Evolutionary conservation across 2,888 invertebrate genomes (phyloP).

Genomic region (Podotricha telesiphe): DNA sequence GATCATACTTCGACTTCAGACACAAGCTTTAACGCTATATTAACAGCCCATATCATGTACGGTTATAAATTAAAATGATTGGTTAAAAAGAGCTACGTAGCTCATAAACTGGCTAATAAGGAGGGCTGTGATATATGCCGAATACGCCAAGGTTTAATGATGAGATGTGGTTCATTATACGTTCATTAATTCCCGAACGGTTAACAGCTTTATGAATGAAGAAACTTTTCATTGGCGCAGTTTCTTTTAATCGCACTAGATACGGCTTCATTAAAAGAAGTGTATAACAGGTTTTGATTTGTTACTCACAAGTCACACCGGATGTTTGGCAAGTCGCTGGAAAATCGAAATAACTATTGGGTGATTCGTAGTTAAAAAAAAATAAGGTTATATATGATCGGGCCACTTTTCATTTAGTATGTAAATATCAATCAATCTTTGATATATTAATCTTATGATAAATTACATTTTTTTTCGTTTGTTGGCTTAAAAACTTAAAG

Average conservation of each 20-base stretch:
- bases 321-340: constrained; percentile 41
- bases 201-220: constrained; percentile 44
- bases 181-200: constrained; percentile 39
- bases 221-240: constrained; percentile 37
- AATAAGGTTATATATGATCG: background rate
- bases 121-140: constrained; percentile 48
- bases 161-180: constrained; percentile 41
- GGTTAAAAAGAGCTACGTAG: constrained; percentile 44
- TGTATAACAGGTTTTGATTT: constrained; percentile 37
- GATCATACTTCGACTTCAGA: constrained; percentile 29
- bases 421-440: background rate
- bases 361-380: constrained; percentile 11
- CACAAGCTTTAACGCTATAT: constrained; percentile 49
- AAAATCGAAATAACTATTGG: constrained; percentile 33
- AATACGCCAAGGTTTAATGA: constrained; percentile 39
- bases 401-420: background rate
- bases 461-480: too few relatives aligned
- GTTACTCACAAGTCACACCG: constrained; percentile 34
- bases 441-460: too few relatives aligned
- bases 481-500: background rate
- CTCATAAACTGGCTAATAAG: constrained; percentile 50
- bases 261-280: constrained; percentile 44
- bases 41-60: constrained; percentile 62
- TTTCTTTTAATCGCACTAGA: constrained; percentile 39
- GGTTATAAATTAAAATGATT: constrained; percentile 66